Evolutionary conservation across 2,888 invertebrate genomes (phyloP).

Genomic region (Melinaea menophilus): DNA sequence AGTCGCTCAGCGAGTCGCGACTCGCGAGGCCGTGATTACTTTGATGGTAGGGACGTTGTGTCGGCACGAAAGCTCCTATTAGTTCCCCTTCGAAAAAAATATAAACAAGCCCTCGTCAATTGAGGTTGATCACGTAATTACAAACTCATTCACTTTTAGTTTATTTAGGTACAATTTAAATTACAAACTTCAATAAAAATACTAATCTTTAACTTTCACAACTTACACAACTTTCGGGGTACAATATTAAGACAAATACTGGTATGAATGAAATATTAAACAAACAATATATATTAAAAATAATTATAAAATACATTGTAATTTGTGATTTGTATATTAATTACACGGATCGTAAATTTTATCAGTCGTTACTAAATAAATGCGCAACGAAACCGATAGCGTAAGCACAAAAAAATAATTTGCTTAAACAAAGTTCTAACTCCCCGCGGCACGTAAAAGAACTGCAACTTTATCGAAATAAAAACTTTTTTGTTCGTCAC

Average conservation of each 20-base stretch:
- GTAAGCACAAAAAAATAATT: conserved; percentile 42
- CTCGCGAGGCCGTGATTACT: conserved; percentile 68
- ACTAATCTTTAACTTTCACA: conserved; percentile 7
- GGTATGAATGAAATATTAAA: not conserved
- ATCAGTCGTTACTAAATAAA: conserved; percentile 60
- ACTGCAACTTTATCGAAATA: conserved; percentile 64
- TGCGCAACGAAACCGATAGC: conserved; percentile 50
- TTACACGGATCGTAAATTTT: conserved; percentile 68
- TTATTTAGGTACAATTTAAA: not conserved
- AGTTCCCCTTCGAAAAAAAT: conserved; percentile 56
- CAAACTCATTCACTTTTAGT: conserved; percentile 31
- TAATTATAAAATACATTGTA: conserved; percentile 6
- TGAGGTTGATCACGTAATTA: conserved; percentile 57
- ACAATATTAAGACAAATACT: not conserved
- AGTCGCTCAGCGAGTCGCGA: conserved; percentile 60
- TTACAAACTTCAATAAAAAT: conserved; percentile 12
- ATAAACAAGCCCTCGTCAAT: conserved; percentile 54
- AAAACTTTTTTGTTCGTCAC: conserved; percentile 56
- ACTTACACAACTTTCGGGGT: not conserved
- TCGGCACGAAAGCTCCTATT: conserved; percentile 51
- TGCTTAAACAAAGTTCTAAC: conserved; percentile 55
- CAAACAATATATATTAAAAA: not conserved
- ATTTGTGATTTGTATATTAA: conserved; percentile 35
- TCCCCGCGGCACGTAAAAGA: conserved; percentile 47
- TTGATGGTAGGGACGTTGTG: conserved; percentile 48